Evolutionary conservation across 2,888 invertebrate species (phyloP).

Genomic region (Harmothoe impar): DNA sequence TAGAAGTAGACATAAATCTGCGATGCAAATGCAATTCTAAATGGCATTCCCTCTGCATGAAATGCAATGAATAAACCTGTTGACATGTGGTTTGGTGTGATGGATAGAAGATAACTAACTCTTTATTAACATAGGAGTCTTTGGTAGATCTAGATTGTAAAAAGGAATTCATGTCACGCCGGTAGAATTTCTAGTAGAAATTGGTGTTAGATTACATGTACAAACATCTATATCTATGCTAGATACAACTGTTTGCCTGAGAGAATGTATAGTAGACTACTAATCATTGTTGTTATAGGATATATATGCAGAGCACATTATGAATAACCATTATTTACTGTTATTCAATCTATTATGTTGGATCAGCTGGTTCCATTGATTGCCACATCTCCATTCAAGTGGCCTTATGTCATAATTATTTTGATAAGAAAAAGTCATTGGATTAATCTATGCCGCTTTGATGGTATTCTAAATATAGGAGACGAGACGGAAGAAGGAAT

Average conservation of each 20-base stretch:
- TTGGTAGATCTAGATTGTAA: not conserved
- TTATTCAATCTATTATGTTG: not conserved
- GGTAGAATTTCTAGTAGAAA: not conserved
- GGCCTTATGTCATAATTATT: too few relatives aligned
- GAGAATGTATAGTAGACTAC: not conserved
- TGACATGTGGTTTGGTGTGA: slow-evolving; percentile 3
- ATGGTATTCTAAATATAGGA: not conserved
- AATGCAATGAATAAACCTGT: not conserved
- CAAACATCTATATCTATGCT: not conserved
- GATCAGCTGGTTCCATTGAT: too few relatives aligned
- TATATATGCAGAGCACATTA: not conserved
- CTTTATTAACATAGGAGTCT: not conserved
- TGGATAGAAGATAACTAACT: not conserved
- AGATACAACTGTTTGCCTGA: not conserved
- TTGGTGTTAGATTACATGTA: too few relatives aligned
- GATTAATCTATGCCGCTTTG: not conserved
- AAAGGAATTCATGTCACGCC: not conserved
- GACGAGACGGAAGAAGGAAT: slow-evolving; percentile 5
- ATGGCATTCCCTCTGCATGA: slow-evolving; percentile 6
- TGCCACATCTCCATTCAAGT: too few relatives aligned
- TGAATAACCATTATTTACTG: not conserved
- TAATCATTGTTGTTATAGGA: not conserved
- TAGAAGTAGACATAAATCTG: not conserved
- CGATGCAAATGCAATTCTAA: not conserved
- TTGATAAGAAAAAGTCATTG: too few relatives aligned